These are phyloP conservation scores for Coregonus ussuriensis DNA, from an alignment of 2,797 vertebrate species.

Conservation along the genomic window DNA sequence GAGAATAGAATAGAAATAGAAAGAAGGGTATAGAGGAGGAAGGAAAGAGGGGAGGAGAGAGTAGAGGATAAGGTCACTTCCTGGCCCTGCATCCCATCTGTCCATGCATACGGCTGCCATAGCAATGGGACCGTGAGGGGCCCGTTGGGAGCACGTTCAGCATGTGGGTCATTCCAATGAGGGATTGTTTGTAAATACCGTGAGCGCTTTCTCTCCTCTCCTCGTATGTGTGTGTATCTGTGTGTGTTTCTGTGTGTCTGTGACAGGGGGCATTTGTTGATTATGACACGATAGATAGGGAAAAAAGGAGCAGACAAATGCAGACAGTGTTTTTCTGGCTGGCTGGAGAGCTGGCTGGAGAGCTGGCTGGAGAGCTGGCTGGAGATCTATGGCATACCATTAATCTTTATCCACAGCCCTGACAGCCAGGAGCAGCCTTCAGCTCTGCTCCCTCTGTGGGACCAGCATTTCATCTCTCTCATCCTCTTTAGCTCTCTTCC, in stretches of 20 bases:
- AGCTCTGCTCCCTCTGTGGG: slow-evolving; percentile 2
- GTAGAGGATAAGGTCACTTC: slow-evolving; percentile 48
- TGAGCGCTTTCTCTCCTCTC: not conserved
- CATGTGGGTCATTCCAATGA: slow-evolving; percentile 39
- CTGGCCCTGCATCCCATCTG: slow-evolving; percentile 29
- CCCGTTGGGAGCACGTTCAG: slow-evolving; percentile 8
- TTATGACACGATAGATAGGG: slow-evolving; percentile 62
- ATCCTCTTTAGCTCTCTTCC: not conserved
- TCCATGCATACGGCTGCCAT: slow-evolving; percentile 54
- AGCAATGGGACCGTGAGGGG: slow-evolving; percentile 18
- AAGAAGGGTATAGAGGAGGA: slow-evolving; percentile 36
- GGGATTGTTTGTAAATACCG: slow-evolving; percentile 37
- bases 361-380: too few species aligned
- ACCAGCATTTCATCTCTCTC: not conserved
- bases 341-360: slow-evolving; percentile 43
- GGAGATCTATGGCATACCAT: slow-evolving; percentile 50
- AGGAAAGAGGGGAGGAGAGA: too few species aligned
- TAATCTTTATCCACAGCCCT: slow-evolving; percentile 71
- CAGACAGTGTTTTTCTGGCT: slow-evolving; percentile 73
- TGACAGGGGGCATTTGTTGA: slow-evolving; percentile 46
- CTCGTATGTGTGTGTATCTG: not conserved
- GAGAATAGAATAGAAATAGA: slow-evolving; percentile 33
- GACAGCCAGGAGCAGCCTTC: slow-evolving; percentile 55
- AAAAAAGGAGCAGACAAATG: slow-evolving; percentile 33
- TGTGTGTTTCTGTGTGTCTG: slow-evolving; percentile 10